These are phyloP conservation scores for Xiphydria camelus DNA, from an alignment of 2,888 invertebrate species.

Conservation along the genomic window DNA sequence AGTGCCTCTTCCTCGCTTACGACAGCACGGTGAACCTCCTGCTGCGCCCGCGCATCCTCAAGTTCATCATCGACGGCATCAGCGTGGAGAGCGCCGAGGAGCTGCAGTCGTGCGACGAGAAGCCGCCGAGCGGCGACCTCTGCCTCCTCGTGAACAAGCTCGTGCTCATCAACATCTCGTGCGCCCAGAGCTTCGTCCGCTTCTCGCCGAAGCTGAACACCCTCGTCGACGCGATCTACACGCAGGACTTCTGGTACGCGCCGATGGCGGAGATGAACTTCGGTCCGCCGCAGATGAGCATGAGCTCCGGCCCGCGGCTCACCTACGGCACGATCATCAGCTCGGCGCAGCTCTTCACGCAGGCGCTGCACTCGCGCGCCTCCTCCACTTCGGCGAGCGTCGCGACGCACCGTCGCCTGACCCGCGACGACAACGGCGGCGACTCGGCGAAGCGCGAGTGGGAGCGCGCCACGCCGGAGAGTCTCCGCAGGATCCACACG, in stretches of 20 bases:
- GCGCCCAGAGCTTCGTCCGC: slow-evolving; percentile 50
- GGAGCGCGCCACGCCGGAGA: slow-evolving; percentile 51
- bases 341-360: slow-evolving; percentile 52
- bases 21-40: slow-evolving; percentile 53
- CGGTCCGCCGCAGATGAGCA: slow-evolving; percentile 55
- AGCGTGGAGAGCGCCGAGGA: slow-evolving; percentile 55
- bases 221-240: slow-evolving; percentile 52
- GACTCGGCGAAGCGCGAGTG: slow-evolving; percentile 53
- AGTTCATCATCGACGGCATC: slow-evolving; percentile 55
- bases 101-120: slow-evolving; percentile 52
- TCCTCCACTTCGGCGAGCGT: slow-evolving; percentile 2
- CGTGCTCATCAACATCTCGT: slow-evolving; percentile 52
- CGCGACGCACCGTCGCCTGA: slow-evolving; percentile 12
- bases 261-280: slow-evolving; percentile 56
- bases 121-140: slow-evolving; percentile 47
- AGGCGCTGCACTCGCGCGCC: slow-evolving; percentile 46
- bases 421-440: slow-evolving; percentile 36
- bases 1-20: slow-evolving; percentile 53
- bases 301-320: slow-evolving; percentile 48
- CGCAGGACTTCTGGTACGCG: slow-evolving; percentile 54
- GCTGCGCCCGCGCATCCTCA: slow-evolving; percentile 51
- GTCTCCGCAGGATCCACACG: slow-evolving; percentile 43
- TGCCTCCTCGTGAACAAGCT: slow-evolving; percentile 51
- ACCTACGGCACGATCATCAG: slow-evolving; percentile 54
- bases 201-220: slow-evolving; percentile 51